Base-by-base conservation (phyloP, 1,140 invertebrate genomes). In the Philotrypesis tridentata region DNA sequence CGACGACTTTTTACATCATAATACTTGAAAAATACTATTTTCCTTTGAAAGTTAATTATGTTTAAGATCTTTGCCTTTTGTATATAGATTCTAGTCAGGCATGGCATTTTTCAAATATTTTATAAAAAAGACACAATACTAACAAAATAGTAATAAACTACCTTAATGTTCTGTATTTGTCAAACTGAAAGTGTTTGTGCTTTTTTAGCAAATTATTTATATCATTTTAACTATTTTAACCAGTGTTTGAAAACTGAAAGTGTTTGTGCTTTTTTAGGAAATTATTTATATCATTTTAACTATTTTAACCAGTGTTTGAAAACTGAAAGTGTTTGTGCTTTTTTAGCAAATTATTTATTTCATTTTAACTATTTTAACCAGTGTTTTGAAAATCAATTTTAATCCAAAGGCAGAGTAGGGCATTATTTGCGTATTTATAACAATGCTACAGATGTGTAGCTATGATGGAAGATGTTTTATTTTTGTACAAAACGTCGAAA, bases 71-170 rank as follows among this genome's bases (percentile, higher is more conserved):
- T 37, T 70, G 31, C 31, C 27, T 70, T 72, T 14, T 72, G n/a
- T 72, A 72, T 14, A 72, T 72, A 72, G 40, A 43, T 43, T 72
- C 70, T 72, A 72, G 70, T 70, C 67, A 70, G 31, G 67, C 67
- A 70, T 40, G 37, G 17, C 29, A 70, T 70, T 70, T 70, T 70
- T 70, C 14, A 5, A 65, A 65, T 29, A 65, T 65, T 65, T 65
- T 65, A 2, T 65, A 27, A 6, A 65, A 27, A 65, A 12, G 8
- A 9, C 27, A 27, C 27, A 3, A 27, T 29, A 23, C 27, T 65
- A 65, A 8, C 7, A 25, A 65, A 65, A 65, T 27, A 65, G 63
- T 27, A 29, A 6, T 27, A 65, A 70, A 70, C 67, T 48, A 11
- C 6, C 17, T 37, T 40, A 72, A 29, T 70, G 29, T 70, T 33